These are phyloP conservation scores for Acomys russatus DNA, from an alignment of 2,797 vertebrate species.

Conservation along the genomic window DNA sequence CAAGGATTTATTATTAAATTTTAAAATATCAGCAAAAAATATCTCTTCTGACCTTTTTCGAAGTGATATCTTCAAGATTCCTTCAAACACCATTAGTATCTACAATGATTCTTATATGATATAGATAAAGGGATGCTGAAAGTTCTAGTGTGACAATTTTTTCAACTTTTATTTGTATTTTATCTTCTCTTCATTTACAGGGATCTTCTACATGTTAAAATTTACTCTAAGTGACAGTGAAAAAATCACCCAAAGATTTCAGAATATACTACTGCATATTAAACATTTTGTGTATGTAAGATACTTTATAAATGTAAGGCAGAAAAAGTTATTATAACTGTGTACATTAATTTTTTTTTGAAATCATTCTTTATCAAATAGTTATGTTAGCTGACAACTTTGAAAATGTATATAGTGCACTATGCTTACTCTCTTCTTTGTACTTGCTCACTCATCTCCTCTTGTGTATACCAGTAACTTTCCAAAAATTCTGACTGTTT, in stretches of 20 bases:
- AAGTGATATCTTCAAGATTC: constrained; percentile 22
- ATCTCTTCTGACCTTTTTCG: constrained; percentile 27
- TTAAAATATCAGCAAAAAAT: constrained; percentile 55
- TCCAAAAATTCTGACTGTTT: not conserved
- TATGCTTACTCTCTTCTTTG: not conserved
- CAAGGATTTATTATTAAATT: not conserved
- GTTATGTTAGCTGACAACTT: not conserved
- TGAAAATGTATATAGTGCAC: too few relatives aligned
- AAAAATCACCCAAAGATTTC: not conserved
- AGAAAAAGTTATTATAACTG: constrained; percentile 28
- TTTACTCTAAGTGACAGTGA: constrained; percentile 32
- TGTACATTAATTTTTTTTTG: not conserved
- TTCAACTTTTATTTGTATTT: not conserved
- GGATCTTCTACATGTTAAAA: not conserved
- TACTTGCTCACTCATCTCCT: not conserved
- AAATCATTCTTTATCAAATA: not conserved
- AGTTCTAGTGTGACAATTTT: not conserved
- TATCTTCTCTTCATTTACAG: not conserved
- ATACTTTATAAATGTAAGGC: not conserved
- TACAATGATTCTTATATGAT: constrained; percentile 1
- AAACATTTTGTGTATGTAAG: not conserved
- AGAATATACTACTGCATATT: not conserved
- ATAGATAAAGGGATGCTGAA: not conserved
- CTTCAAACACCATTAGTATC: not conserved
- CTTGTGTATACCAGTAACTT: not conserved